Conservation (phyloP, 2,113 vertebrate species). For the Ahaetulla prasina region DNA sequence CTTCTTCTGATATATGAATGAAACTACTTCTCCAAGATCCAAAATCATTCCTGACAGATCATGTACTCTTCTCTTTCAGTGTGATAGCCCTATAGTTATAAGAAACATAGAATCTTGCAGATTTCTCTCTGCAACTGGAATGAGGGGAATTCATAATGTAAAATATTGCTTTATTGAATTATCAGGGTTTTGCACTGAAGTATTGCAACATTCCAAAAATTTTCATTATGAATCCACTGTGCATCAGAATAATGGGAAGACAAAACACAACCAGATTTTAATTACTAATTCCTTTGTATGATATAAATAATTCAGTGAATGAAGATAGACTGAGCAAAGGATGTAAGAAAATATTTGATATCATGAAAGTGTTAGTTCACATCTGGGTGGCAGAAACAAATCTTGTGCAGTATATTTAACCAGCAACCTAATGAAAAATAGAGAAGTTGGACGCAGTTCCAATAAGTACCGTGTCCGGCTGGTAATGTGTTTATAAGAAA, state of each 20-base stretch:
- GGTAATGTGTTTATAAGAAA: not conserved
- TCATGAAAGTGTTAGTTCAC: slow-evolving; percentile 44
- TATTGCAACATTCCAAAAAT: slow-evolving; percentile 19
- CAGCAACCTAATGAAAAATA: slow-evolving; percentile 69
- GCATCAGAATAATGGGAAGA: slow-evolving; percentile 63
- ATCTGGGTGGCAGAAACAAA: slow-evolving; percentile 62
- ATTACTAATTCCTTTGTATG: slow-evolving; percentile 41
- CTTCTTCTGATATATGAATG: not conserved
- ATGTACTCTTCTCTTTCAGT: not conserved
- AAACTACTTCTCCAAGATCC: not conserved
- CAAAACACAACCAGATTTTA: slow-evolving; percentile 50
- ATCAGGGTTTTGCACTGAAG: not conserved
- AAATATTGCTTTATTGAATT: not conserved
- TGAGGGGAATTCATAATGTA: not conserved
- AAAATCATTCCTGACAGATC: not conserved
- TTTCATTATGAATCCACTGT: slow-evolving; percentile 59
- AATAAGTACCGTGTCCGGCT: not conserved
- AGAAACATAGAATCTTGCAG: not conserved
- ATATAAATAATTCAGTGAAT: slow-evolving; percentile 47
- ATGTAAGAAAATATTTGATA: slow-evolving; percentile 49
- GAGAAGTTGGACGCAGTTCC: slow-evolving; percentile 54
- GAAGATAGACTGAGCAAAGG: slow-evolving; percentile 47
- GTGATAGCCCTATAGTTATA: not conserved
- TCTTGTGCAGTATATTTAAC: slow-evolving; percentile 59
- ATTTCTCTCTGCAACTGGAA: not conserved